phyloP scores from a whole-genome alignment of 2,888 invertebrate species.

The Caradrina clavipalpis region DNA sequence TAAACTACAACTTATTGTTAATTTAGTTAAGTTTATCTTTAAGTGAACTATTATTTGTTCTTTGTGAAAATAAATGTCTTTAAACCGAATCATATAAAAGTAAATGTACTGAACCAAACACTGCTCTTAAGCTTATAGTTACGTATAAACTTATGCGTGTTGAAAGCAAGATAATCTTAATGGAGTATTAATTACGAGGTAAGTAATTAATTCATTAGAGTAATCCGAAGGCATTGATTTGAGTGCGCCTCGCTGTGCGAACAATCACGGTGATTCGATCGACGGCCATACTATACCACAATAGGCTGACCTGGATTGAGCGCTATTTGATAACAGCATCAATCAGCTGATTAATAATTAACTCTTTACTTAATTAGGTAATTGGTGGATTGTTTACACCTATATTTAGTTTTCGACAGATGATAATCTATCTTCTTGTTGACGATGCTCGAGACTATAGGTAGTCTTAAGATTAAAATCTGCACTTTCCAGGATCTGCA shows the following conservation, averaged over 20 bases:
- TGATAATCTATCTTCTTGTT: background rate
- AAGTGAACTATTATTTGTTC: too few species aligned
- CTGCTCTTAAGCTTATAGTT: background rate
- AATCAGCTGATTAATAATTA: conserved; percentile 57
- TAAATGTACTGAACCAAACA: background rate
- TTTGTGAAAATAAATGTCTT: too few species aligned
- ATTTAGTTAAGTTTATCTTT: too few species aligned
- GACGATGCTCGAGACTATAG: too few species aligned
- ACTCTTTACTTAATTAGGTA: conserved; percentile 28
- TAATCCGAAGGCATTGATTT: conserved; percentile 49
- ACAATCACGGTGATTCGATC: conserved; percentile 60
- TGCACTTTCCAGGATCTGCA: too few species aligned
- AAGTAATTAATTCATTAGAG: conserved; percentile 39
- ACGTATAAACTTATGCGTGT: background rate
- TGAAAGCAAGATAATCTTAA: conserved; percentile 30
- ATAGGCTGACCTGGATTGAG: conserved; percentile 55
- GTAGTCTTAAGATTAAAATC: too few species aligned
- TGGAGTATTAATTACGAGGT: conserved; percentile 38
- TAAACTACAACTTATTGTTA: too few species aligned
- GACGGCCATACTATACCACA: conserved; percentile 42
- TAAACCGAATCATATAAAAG: too few species aligned
- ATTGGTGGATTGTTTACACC: background rate
- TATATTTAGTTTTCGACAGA: background rate
- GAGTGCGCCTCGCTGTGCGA: conserved; percentile 26
- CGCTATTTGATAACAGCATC: conserved; percentile 62